Evolutionary conservation across 1,140 invertebrate species (phyloP).

Genomic region (Meloidogyne exigua): DNA sequence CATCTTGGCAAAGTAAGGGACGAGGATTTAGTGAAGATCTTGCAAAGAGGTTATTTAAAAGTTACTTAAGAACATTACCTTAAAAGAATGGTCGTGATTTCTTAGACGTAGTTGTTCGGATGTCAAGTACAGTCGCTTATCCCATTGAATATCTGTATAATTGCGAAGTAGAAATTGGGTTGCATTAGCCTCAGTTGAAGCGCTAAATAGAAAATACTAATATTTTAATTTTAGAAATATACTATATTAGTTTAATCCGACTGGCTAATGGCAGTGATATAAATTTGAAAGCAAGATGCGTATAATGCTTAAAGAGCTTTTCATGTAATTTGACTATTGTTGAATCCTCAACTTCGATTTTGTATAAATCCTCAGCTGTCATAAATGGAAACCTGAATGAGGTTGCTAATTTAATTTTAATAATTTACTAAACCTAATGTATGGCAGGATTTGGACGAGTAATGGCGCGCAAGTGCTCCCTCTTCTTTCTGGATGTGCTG

Average conservation of each 20-base stretch:
- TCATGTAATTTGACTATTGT: constrained; percentile 57
- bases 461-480: constrained; percentile 59
- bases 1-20: constrained; percentile 65
- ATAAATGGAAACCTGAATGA: constrained; percentile 65
- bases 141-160: constrained; percentile 66
- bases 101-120: constrained; percentile 31
- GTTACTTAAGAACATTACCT: not conserved
- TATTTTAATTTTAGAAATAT: not conserved
- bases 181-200: constrained; percentile 64
- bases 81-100: constrained; percentile 38
- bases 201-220: not conserved
- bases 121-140: constrained; percentile 64
- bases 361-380: constrained; percentile 65
- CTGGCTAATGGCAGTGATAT: constrained; percentile 64
- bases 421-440: constrained; percentile 39
- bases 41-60: constrained; percentile 29
- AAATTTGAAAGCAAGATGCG: constrained; percentile 66
- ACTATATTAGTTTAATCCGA: constrained; percentile 46
- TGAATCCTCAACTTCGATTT: constrained; percentile 61
- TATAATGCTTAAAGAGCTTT: constrained; percentile 63
- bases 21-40: constrained; percentile 65
- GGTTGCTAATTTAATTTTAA: constrained; percentile 15
- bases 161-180: constrained; percentile 65
- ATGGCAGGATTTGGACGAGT: constrained; percentile 49
- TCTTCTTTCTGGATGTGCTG: constrained; percentile 56